phyloP scores from a whole-genome alignment of 1,140 invertebrate species.

The Zaprionus lachaisei region DNA sequence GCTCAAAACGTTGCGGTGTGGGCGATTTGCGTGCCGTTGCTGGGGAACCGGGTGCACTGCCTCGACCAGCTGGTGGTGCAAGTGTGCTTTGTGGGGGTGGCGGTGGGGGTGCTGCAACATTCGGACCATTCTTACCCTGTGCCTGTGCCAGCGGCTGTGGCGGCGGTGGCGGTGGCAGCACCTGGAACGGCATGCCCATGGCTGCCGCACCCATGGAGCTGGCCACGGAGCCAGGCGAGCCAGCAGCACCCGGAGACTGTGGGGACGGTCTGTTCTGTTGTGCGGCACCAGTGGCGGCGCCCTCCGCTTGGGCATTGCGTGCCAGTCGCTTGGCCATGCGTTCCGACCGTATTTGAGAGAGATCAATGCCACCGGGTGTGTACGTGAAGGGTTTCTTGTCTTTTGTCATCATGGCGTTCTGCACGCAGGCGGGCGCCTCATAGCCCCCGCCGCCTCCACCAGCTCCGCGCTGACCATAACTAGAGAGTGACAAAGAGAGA shows the following conservation, averaged over 20 bases:
- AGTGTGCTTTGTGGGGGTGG: slow-evolving; percentile 85
- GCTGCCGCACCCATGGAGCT: slow-evolving; percentile 75
- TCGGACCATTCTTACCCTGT: slow-evolving; percentile 75
- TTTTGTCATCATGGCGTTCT: slow-evolving; percentile 97
- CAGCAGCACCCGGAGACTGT: slow-evolving; percentile 74
- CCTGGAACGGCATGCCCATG: slow-evolving; percentile 89
- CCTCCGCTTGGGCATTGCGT: slow-evolving; percentile 86
- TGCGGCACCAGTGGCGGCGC: slow-evolving; percentile 78
- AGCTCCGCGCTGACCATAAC: slow-evolving; percentile 77
- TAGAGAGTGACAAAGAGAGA: slow-evolving; percentile 25
- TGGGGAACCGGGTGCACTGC: slow-evolving; percentile 77
- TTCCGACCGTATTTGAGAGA: slow-evolving; percentile 95
- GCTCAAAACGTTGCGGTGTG: slow-evolving; percentile 84
- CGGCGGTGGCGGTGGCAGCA: slow-evolving; percentile 87
- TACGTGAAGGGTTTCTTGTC: slow-evolving; percentile 98
- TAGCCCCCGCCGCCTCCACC: slow-evolving; percentile 69
- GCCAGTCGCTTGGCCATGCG: slow-evolving; percentile 91
- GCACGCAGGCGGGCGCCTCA: slow-evolving; percentile 94
- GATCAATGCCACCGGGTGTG: slow-evolving; percentile 95
- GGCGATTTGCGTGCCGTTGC: slow-evolving; percentile 84
- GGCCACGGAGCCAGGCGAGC: slow-evolving; percentile 54
- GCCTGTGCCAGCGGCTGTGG: slow-evolving; percentile 49
- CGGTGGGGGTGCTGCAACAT: slow-evolving; percentile 85
- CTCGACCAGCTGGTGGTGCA: slow-evolving; percentile 78
- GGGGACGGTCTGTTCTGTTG: slow-evolving; percentile 82